Evolutionary conservation across 1,140 invertebrate species (phyloP), one percentile per base, ranked within the genome.

Genomic region (Heliconius congener): DNA sequence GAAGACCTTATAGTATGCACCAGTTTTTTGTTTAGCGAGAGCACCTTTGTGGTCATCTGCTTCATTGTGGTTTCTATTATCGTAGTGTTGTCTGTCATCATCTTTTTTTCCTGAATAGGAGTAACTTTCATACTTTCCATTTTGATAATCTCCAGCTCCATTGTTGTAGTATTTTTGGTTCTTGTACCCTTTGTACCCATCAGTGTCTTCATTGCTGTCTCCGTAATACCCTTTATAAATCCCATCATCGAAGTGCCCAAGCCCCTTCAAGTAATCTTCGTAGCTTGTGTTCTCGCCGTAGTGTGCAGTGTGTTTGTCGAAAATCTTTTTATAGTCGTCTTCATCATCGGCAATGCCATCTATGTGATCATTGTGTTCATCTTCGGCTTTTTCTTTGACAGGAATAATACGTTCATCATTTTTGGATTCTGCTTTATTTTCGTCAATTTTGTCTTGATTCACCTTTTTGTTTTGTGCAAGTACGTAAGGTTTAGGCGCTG

Each of bases 31-130:
- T 66, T 66, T 66, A 27, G 23, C 27, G 60, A 66, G 60, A 27
- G 60, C 60, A 9, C 27, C 60, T 37, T 96, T 96, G 87, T 96
- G 96, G 81, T 97, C 96, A 23, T 95, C 96, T 5, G 95, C 96
- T 86, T 97, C 96, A 76, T 96, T 95, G 70, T 95, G 95, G 50
- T 96, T 94, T 13, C 95, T 95, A 8, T 91, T 82, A 71, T 84
- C 88, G 76, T 94, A 94, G 75, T 66, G 60, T 66, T 66, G 60
- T 78, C 94, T 90, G n/a, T 88, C 91, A 74, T 93, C 90, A 50
- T 85, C 90, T 30, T 83, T 86, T 73, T 82, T 83, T 9, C 83
- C 85, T 82, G 88, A 82, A 71, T 84, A 81, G 73, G 88, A 84
- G 70, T 82, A 94, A 50, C 87, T 89, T 76, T 91, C 90, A 77